Base-by-base conservation (phyloP, 1,140 invertebrate species). In the Phymorhynchus buccinoides region DNA sequence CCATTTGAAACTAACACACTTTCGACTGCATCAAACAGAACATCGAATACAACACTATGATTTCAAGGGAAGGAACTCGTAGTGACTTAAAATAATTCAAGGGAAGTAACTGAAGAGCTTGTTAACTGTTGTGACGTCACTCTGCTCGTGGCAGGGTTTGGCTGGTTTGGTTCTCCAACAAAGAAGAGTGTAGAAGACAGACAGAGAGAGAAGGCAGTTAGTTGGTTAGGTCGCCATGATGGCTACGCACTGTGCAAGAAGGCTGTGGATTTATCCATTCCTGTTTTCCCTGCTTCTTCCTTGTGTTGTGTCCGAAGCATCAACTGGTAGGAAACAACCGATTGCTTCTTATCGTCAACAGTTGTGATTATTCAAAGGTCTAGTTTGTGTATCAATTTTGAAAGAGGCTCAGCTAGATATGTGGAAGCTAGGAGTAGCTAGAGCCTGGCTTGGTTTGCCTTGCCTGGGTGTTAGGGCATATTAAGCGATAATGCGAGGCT, bases 71-170 rank as follows among this genome's bases (percentile, higher is more conserved):
- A 27, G n/a, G 37, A 73, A 83, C 27, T 18, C 7, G 9, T 79
- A n/a, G 30, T 48, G n/a, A 14, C 42, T 52, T 52, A 3, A 16
- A 1, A 7, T 18, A 42, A n/a, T n/a, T 32, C 62, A 83, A 71
- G 81, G 81, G 81, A 83, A 44, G 81, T 42, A 83, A 83, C 81
- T 12, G n/a, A 41, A 16, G 18, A 16, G 77, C n/a, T 30, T 79
- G 3, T 6, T 79, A 16, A 0, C 42, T n/a, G n/a, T n/a, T n/a
- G n/a, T n/a, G n/a, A n/a, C 62, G 39, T 30, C 30, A 71, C 30
- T 68, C 37, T 27, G n/a, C 22, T 56, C 16, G 79, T n/a, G 32
- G 44, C 16, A 3, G 48, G 22, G 4, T 62, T n/a, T n/a, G n/a
- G n/a, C n/a, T 62, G 14, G n/a, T 27, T 62, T 62, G 18, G n/a